A percentile compares a stretch with the other conserved stretches of the same genome.
phyloP scores from a whole-genome alignment of 2,888 invertebrate genomes.

The Tetragonisca angustula region DNA sequence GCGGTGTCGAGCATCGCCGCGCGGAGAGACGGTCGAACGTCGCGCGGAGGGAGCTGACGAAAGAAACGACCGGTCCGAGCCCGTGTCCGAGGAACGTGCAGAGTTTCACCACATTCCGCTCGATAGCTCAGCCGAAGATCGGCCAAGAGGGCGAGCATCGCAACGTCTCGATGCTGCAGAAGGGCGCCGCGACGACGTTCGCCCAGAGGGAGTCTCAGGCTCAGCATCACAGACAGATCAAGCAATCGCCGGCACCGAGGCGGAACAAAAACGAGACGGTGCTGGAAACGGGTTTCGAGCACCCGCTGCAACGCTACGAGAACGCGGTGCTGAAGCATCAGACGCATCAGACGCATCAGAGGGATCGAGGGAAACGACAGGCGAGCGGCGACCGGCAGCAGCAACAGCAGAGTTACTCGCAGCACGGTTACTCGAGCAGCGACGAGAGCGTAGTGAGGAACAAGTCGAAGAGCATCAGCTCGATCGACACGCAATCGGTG shows the following conservation, averaged over 20 bases:
- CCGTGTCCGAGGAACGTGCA: conserved; percentile 42
- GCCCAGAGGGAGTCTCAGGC: conserved; percentile 36
- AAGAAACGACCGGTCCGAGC: conserved; percentile 14
- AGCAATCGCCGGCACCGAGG: conserved; percentile 46
- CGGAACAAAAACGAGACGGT: conserved; percentile 26
- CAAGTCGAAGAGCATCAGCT: conserved; percentile 79
- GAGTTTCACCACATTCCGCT: conserved; percentile 52
- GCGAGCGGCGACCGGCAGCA: conserved; percentile 65
- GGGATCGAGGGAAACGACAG: conserved; percentile 55
- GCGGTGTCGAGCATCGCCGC: conserved; percentile 33
- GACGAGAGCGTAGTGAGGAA: conserved; percentile 75
- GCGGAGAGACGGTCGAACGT: conserved; percentile 41
- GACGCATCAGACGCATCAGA: conserved; percentile 69
- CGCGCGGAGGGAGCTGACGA: conserved; percentile 44
- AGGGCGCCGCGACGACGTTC: conserved; percentile 42
- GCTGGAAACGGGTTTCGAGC: conserved; percentile 43
- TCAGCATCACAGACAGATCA: conserved; percentile 38
- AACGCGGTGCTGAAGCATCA: conserved; percentile 71
- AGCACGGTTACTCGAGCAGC: conserved; percentile 75
- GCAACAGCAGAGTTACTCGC: conserved; percentile 43
- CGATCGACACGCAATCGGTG: conserved; percentile 79
- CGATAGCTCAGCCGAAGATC: conserved; percentile 21
- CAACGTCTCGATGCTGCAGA: conserved; percentile 1
- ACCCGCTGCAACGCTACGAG: conserved; percentile 70
- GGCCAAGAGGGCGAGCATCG: conserved; percentile 2